These are phyloP conservation scores for Phenganax subtilis DNA, from an alignment of 92 coral and sea anemone species.

Conservation along the genomic window DNA sequence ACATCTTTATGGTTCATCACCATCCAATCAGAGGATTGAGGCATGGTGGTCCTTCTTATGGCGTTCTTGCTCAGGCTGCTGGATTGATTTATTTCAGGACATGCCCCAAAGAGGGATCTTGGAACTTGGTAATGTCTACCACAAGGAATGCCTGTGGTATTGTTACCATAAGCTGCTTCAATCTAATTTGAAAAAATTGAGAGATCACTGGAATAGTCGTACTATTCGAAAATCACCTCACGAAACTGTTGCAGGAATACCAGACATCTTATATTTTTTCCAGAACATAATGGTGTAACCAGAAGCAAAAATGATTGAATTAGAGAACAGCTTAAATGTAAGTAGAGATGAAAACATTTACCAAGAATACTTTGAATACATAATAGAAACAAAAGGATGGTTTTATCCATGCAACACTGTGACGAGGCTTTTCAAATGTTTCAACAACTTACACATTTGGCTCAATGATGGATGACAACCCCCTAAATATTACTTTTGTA, in stretches of 20 bases:
- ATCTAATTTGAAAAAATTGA: not conserved
- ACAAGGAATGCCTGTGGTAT: constrained; percentile 10
- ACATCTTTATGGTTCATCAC: not conserved
- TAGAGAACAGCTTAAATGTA: not conserved
- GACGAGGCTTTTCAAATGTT: not conserved
- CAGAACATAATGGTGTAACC: constrained; percentile 18
- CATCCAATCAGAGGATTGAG: constrained; percentile 8
- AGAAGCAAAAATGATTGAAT: not conserved
- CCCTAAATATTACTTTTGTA: not conserved
- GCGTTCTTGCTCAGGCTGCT: not conserved
- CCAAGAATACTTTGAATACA: not conserved
- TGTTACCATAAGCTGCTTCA: not conserved
- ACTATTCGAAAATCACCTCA: not conserved
- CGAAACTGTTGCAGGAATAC: constrained; percentile 5
- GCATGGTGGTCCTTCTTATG: constrained; percentile 13
- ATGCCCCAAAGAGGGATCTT: not conserved
- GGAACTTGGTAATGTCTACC: constrained; percentile 5
- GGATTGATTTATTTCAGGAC: constrained; percentile 5
- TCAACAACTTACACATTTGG: not conserved
- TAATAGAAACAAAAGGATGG: constrained; percentile 4
- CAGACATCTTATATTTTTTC: constrained; percentile 13
- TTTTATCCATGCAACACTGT: not conserved
- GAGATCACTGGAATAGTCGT: constrained; percentile 1
- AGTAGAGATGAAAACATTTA: not conserved
- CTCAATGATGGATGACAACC: not conserved